Conservation (phyloP, 2,797 vertebrate species). For the Hemitrygon akajei region DNA sequence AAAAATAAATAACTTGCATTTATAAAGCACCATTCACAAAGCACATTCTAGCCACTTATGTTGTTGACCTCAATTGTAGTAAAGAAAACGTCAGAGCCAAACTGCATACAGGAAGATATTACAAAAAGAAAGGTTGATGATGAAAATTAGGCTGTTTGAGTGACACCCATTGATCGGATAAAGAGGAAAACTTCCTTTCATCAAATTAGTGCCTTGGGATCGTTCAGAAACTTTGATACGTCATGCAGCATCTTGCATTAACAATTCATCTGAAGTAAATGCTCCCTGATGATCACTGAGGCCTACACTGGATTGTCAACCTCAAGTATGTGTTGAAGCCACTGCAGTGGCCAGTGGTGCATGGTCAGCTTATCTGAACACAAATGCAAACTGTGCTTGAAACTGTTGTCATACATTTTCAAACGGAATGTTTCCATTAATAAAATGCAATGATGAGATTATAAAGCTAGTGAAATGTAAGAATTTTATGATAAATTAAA, state of each 20-base stretch:
- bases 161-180: not conserved
- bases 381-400: not conserved
- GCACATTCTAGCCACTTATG: not conserved
- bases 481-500: not conserved
- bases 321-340: not conserved
- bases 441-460: not conserved
- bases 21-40: not conserved
- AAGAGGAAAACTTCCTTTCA: not conserved
- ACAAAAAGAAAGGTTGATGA: not conserved
- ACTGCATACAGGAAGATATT: not conserved
- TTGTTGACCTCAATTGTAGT: not conserved
- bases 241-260: not conserved
- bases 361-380: not conserved
- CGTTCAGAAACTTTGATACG: not conserved
- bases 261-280: not conserved
- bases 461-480: not conserved
- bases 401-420: not conserved
- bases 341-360: not conserved
- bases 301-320: not conserved
- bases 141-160: not conserved
- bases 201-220: not conserved
- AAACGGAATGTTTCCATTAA: no score
- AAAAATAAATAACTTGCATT: not conserved
- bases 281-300: not conserved
- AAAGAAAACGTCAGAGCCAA: not conserved